Conservation (phyloP, 2,888 invertebrate genomes). For the Agrilus mali region DNA sequence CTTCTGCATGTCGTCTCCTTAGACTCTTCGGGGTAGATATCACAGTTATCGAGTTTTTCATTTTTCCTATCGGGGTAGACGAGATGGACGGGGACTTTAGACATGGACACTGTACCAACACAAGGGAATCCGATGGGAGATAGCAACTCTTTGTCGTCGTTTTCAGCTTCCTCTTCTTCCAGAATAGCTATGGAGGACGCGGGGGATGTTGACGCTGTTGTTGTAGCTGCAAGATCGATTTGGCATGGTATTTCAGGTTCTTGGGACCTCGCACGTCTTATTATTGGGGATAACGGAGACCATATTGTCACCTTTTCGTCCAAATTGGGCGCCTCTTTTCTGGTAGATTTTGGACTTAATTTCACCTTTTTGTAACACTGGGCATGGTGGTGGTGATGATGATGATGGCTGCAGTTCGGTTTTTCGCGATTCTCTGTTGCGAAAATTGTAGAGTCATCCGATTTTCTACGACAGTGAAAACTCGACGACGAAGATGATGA, state of each 20-base stretch:
- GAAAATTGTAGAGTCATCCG: not conserved
- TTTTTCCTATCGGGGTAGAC: slow-evolving; percentile 17
- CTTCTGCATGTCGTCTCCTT: slow-evolving; percentile 7
- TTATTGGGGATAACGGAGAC: no score
- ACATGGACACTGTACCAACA: slow-evolving; percentile 21
- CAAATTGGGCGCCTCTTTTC: no score
- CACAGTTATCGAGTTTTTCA: slow-evolving; percentile 24
- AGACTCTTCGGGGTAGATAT: slow-evolving; percentile 9
- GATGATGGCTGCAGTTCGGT: not conserved
- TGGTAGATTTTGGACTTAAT: no score
- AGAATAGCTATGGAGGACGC: slow-evolving; percentile 20
- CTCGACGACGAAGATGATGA: not conserved
- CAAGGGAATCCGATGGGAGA: slow-evolving; percentile 20
- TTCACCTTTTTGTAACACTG: not conserved
- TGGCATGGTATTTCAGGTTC: slow-evolving; percentile 6
- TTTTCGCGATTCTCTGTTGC: not conserved
- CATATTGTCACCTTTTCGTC: no score
- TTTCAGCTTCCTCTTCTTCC: slow-evolving; percentile 18
- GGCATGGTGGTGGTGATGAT: not conserved
- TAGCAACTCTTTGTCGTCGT: slow-evolving; percentile 14
- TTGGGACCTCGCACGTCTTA: no score
- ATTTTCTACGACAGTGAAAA: slow-evolving; percentile 1
- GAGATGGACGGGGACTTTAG: slow-evolving; percentile 16
- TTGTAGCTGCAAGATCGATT: slow-evolving; percentile 7
- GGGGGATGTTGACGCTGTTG: slow-evolving; percentile 11